Evolutionary conservation across 2,797 vertebrate species (phyloP), one percentile per base, ranked within the genome.

Genomic region (Sebastes kiyomatsui): DNA sequence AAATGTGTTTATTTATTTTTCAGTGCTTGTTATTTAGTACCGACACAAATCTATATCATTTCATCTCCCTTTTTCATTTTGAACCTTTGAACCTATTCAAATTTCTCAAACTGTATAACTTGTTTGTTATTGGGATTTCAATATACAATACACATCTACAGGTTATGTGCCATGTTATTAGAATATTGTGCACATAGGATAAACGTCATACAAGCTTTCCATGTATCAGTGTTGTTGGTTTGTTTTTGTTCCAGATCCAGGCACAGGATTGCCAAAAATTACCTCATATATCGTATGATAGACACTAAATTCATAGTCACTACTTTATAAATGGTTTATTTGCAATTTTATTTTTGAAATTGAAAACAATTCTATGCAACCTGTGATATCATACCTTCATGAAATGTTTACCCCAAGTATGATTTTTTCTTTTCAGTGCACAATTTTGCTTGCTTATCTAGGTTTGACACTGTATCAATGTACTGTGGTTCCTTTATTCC

Each of bases 301-400:
- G 54, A 85, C 72, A n/a, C 42, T 61, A 38, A 68, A 23, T 56
- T 85, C 65, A 84, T 72, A 77, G 28, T 67, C 68, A 74, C 20
- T 65, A 46, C 85, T 87, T 80, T 74, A 35, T 77, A 75, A 69
- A 75, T 75, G 55, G 55, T 79, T 88, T 67, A 58, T 81, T 88
- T 88, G 86, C 80, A 77, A 35, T 92, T 88, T 91, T 79, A 82
- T 91, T 93, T 65, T 92, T 92, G 32, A 93, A 87, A 86, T 72
- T 74, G 74, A 79, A 87, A 86, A 86, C 79, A 84, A 88, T 93
- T 88, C 94, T 96, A 94, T 96, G 94, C 96, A 96, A 86, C 87
- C 83, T 91, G 80, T 82, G 79, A 52, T 80, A 89, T 88, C 86
- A 92, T 64, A 68, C 35, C 81, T 52, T 91, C 77, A 88, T 82